Conservation (phyloP, 2,113 vertebrate species). For the Myodes glareolus region DNA sequence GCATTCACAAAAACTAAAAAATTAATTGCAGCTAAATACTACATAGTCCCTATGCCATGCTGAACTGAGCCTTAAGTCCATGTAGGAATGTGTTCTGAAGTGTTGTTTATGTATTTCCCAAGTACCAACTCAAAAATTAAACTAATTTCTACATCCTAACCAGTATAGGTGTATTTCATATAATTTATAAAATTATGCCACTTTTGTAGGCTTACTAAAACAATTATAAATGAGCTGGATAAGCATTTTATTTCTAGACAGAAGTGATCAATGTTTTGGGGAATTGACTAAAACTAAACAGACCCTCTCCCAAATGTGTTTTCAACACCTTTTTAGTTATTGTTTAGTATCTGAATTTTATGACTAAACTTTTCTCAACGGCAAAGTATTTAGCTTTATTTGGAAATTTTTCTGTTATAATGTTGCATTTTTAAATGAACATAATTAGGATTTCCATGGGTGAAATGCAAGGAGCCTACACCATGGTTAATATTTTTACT, state of each 20-base stretch:
- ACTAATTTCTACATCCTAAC: background rate
- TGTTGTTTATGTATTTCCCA: background rate
- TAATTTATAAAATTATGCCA: background rate
- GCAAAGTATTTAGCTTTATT: conserved; percentile 16
- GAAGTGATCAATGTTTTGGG: background rate
- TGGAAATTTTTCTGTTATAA: background rate
- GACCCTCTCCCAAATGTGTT: background rate
- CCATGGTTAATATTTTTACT: background rate
- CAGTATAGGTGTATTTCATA: background rate
- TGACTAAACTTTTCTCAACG: conserved; percentile 1
- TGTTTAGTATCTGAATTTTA: conserved; percentile 21
- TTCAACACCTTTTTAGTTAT: background rate
- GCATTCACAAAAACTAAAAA: background rate
- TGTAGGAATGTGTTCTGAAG: no score
- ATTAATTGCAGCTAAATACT: background rate
- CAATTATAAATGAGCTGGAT: background rate
- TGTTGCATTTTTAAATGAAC: background rate
- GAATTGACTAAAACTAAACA: background rate
- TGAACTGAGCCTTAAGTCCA: background rate
- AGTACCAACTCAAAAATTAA: background rate
- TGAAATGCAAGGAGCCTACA: background rate
- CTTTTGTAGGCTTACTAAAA: conserved; percentile 16
- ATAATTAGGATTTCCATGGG: background rate
- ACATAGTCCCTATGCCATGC: background rate
- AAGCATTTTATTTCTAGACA: background rate